Base-by-base conservation (phyloP, 2,888 invertebrate genomes). In the Omphaloscelis lunosa region DNA sequence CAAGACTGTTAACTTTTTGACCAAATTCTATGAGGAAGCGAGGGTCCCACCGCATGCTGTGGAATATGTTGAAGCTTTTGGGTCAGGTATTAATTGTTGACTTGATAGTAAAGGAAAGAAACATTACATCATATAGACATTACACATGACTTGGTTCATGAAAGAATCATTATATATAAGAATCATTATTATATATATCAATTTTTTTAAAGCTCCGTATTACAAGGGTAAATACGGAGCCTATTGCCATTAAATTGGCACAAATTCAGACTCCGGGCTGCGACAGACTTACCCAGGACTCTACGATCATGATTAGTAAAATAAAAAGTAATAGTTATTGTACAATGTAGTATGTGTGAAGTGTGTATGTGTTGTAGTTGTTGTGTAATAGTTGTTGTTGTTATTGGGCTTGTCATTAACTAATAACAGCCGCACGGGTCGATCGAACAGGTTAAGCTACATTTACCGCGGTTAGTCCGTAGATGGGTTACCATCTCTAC, bases 1-100 rank as follows among this genome's bases (percentile, higher is more conserved):
- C 2, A 61, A 48, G 1, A 67, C 70, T 17, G 73, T 56, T 39
- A 51, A 75, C 0, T 87, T 82, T 29, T 70, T 97, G 3, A 92
- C 93, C 0, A 96, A 96, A 67, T 97, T 97, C 82, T 97, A 97
- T 82, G 89, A 96, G 6, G 97, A 97, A 90, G 97, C 97, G 45
- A 95, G 97, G 53, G 91, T 99, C 11, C 95, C 97, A 71, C 98
- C 98, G 0, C 91, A 94, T 15, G 94, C 96, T 0, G 97, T 99
- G 20, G 97, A 97, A 81, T 99, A 98, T 91, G 97, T 99, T 1
- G 99, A 99, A 94, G 98, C 98, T 58, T 98, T 98, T 89, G 98
- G 98, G 80, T 98, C 98, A 80, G 98, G 98, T 95, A 59, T 59
- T n/a, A 3, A 17, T 59, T n/a, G 34, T 68, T 11, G n/a, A 68